Percentiles rank a stretch among this genome's conserved stretches.
Conservation (phyloP, 1,140 invertebrate genomes). For the Penaeus japonicus region DNA sequence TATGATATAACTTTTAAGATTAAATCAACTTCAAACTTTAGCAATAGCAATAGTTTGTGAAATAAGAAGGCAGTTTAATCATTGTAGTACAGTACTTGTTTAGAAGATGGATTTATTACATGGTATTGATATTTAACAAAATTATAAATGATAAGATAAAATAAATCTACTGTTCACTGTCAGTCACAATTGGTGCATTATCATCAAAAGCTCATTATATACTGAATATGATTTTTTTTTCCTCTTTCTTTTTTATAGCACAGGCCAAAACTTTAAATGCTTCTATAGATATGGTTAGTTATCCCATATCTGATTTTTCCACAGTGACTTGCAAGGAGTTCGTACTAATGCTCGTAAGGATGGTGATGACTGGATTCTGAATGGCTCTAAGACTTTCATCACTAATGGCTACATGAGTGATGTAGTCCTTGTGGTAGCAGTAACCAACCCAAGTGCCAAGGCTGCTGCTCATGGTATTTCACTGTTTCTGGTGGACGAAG, state of each 20-base stretch:
- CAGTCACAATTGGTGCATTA: too few species aligned
- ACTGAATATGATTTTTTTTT: too few species aligned
- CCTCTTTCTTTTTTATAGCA: not conserved
- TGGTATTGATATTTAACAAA: too few species aligned
- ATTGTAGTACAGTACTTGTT: too few species aligned
- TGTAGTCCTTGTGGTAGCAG: slow-evolving; percentile 66
- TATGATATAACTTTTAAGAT: not conserved
- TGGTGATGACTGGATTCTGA: slow-evolving; percentile 67
- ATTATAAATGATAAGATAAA: too few species aligned
- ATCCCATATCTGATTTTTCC: slow-evolving; percentile 17
- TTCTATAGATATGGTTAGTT: not conserved
- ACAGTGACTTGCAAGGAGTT: slow-evolving; percentile 67
- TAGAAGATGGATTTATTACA: too few species aligned
- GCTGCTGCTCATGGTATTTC: slow-evolving; percentile 67
- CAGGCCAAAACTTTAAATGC: too few species aligned
- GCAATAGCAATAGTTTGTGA: too few species aligned
- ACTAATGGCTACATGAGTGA: slow-evolving; percentile 67
- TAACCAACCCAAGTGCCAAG: slow-evolving; percentile 66
- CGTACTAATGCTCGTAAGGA: slow-evolving; percentile 66
- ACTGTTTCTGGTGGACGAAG: slow-evolving; percentile 67
- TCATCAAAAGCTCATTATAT: too few species aligned
- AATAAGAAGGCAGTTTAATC: too few species aligned
- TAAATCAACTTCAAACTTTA: not conserved
- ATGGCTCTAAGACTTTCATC: slow-evolving; percentile 68
- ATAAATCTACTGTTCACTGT: too few species aligned